phyloP scores from a whole-genome alignment of 53 echinoderm and acorn worm species.

The Arbacia lixula region DNA sequence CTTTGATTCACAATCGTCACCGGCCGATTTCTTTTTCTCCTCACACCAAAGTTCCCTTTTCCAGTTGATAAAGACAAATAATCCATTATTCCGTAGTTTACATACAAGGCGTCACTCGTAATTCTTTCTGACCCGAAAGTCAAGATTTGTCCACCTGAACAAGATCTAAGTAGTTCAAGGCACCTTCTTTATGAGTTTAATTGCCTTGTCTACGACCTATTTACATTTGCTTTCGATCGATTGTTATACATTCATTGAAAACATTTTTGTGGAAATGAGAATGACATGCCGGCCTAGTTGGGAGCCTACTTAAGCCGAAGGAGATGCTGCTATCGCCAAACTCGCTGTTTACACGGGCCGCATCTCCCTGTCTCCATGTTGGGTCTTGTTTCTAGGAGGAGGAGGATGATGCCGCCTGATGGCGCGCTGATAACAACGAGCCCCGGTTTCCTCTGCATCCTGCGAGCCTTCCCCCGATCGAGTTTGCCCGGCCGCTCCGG shows the following conservation, averaged over 20 bases:
- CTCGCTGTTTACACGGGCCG: constrained; percentile 51
- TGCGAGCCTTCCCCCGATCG: constrained; percentile 24
- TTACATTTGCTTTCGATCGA: too few species aligned
- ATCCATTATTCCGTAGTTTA: too few species aligned
- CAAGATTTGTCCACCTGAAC: too few species aligned
- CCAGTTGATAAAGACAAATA: constrained; percentile 1
- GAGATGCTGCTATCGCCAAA: constrained; percentile 47
- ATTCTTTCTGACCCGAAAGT: too few species aligned
- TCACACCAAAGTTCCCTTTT: constrained; percentile 23
- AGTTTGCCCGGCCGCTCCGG: constrained; percentile 1
- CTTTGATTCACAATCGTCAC: constrained; percentile 43
- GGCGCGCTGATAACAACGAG: constrained; percentile 55
- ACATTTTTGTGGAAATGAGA: too few species aligned
- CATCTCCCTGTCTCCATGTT: constrained; percentile 30
- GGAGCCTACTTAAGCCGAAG: too few species aligned
- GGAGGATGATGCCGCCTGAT: constrained; percentile 52
- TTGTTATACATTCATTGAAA: too few species aligned
- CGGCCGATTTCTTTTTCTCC: constrained; percentile 28
- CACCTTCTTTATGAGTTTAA: too few species aligned
- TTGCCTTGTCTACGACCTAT: too few species aligned
- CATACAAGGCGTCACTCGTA: too few species aligned
- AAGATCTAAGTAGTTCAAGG: too few species aligned
- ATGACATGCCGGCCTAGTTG: too few species aligned
- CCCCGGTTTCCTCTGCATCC: constrained; percentile 51
- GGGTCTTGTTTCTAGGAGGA: constrained; percentile 28